Base-by-base conservation (phyloP, 2,888 invertebrate species). In the Eurytoma californica region DNA sequence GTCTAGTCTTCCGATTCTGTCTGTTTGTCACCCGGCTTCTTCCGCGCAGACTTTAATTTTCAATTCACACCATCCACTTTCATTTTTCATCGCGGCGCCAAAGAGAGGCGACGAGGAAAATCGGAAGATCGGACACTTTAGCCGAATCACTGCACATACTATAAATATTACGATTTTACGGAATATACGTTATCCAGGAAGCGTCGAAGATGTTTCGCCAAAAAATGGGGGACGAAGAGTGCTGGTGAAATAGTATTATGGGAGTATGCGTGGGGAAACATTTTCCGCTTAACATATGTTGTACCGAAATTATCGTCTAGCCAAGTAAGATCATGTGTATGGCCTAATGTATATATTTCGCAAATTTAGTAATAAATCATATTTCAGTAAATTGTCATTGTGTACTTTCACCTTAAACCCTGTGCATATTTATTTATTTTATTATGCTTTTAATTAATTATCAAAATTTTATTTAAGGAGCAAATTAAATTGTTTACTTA, bases 321-420 rank as follows among this genome's bases (percentile, higher is more conserved):
- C 63, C 63, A 68, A 57, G 68, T 72, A 80, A 58, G 72, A 80
- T 77, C 67, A 77, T 80, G 72, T 88, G 85, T 87, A 87, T 87
- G 87, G 87, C 87, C 87, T 88, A 88, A 87, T 87, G 86, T 87
- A 87, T 85, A 86, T 87, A 87, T 84, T 85, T 87, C 86, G 88
- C 87, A 86, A 83, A 86, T 86, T 87, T 86, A 88, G 86, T 84
- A 87, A 87, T 87, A 88, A 87, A 87, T 85, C 83, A 86, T 88
- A 87, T 87, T 87, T 87, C 86, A 86, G 85, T 86, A 84, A 73
- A 75, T 18, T 13, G 39, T 9, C 1, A 9, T 39, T 39, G 9
- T 39, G 1, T 39, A 1, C 0, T 39, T 39, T 9, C 39, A 39
- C 9, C 39, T 9, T 0, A 39, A 39, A 39, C 9, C 39, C 9